These are phyloP conservation scores for Gadopsis bispinosus DNA, from an alignment of 2,797 vertebrate species.

Conservation along the genomic window DNA sequence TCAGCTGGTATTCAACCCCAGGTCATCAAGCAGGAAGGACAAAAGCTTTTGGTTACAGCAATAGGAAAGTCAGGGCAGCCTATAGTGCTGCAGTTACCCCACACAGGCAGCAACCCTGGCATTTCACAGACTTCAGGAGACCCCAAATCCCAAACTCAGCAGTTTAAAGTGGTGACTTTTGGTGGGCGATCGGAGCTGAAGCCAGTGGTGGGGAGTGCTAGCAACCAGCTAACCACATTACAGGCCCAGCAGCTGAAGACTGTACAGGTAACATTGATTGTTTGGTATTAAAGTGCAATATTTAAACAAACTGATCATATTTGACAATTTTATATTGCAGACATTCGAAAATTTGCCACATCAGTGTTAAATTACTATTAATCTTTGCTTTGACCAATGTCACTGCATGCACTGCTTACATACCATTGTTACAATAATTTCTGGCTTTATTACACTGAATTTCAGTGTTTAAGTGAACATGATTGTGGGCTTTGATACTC, in stretches of 20 bases:
- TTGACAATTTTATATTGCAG: not conserved
- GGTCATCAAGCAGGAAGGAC: slow-evolving; percentile 93
- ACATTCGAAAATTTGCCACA: not conserved
- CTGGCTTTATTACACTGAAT: not conserved
- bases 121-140: slow-evolving; percentile 86
- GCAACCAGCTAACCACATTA: slow-evolving; percentile 89
- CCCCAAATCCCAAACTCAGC: slow-evolving; percentile 86
- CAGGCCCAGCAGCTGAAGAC: slow-evolving; percentile 96
- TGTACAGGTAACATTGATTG: slow-evolving; percentile 88
- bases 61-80: slow-evolving; percentile 94
- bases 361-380: not conserved
- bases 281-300: not conserved
- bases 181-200: slow-evolving; percentile 91
- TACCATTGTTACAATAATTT: no score
- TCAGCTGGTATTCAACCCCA: slow-evolving; percentile 79
- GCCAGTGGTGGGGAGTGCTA: slow-evolving; percentile 86
- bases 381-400: not conserved
- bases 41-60: slow-evolving; percentile 94
- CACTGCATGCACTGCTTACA: not conserved
- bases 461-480: not conserved
- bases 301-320: not conserved
- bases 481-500: not conserved
- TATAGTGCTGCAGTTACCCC: slow-evolving; percentile 93
- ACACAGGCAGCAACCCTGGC: slow-evolving; percentile 86
- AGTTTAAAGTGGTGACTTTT: slow-evolving; percentile 96